phyloP scores from a whole-genome alignment of 2,888 invertebrate species.

The Dione vanillae region DNA sequence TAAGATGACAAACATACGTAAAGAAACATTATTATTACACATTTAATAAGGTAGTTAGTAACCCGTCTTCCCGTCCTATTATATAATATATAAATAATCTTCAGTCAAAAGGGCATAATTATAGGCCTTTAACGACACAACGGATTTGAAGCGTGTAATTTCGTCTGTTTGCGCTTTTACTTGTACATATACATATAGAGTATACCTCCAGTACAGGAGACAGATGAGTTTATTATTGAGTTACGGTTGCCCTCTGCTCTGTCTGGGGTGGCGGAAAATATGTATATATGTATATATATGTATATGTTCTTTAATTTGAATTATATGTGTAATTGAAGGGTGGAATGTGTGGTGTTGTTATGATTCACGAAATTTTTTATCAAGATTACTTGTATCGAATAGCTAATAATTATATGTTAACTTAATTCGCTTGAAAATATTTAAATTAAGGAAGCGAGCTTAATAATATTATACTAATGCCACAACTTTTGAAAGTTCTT shows the following conservation, averaged over 20 bases:
- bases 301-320: conserved; percentile 9
- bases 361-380: too few relatives aligned
- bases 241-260: conserved; percentile 20
- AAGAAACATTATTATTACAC: too few relatives aligned
- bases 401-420: too few relatives aligned
- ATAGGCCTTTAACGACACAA: conserved; percentile 43
- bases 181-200: conserved; percentile 22
- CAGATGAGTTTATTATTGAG: conserved; percentile 27
- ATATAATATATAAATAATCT: conserved; percentile 37
- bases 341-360: not conserved
- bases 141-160: conserved; percentile 45
- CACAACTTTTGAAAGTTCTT: too few relatives aligned
- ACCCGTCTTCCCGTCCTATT: too few relatives aligned
- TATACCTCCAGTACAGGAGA: conserved; percentile 1
- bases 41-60: too few relatives aligned
- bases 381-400: too few relatives aligned
- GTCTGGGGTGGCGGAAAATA: conserved; percentile 18
- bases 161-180: conserved; percentile 43
- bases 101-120: conserved; percentile 40
- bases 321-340: conserved; percentile 3
- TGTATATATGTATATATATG: not conserved
- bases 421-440: too few relatives aligned
- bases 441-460: too few relatives aligned
- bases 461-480: too few relatives aligned
- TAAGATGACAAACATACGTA: too few relatives aligned